Base-by-base conservation (phyloP, 1,140 invertebrate species). In the Araneus ventricosus region DNA sequence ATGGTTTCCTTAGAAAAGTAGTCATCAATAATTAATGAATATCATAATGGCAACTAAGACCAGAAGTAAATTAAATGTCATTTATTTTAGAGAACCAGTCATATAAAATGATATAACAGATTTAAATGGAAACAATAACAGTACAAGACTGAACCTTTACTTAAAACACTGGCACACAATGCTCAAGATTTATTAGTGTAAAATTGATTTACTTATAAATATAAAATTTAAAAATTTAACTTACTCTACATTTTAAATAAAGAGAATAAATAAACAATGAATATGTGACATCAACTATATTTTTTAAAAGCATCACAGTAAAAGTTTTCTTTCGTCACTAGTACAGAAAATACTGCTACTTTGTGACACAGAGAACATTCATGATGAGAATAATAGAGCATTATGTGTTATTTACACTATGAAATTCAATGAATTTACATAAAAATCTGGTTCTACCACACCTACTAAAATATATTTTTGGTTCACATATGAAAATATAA, bases 31-130 rank as follows among this genome's bases (percentile, higher is more conserved):
- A 30, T n/a, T 52, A 52, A 52, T 52, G 45, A 59, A 59, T 22
- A 20, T 30, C n/a, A 67, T 6, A 27, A 67, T 67, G 27, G 10
- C n/a, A 67, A 27, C 4, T 67, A 30, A n/a, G 27, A n/a, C 27
- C 27, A 27, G 4, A 14, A 67, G 4, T 67, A 67, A 67, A 67
- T 67, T 67, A 67, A 67, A 67, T 30, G n/a, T 27, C 27, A 67
- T 67, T 67, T 67, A 67, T 67, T 67, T 27, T 27, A 30, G 27
- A 67, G 14, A 67, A 61, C 20, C 63, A 2, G n/a, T 30, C 63
- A 67, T 67, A 67, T 67, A n/a, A 67, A 67, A 67, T n/a, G 24
- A 61, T 61, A 61, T 61, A 61, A 61, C n/a, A 67, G 8, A 67
- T n/a, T 67, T 27, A 67, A 67, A 67, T 30, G 5, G n/a, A 27